phyloP scores from a whole-genome alignment of 2,113 vertebrate species.

The Potamarius usumacintae region DNA sequence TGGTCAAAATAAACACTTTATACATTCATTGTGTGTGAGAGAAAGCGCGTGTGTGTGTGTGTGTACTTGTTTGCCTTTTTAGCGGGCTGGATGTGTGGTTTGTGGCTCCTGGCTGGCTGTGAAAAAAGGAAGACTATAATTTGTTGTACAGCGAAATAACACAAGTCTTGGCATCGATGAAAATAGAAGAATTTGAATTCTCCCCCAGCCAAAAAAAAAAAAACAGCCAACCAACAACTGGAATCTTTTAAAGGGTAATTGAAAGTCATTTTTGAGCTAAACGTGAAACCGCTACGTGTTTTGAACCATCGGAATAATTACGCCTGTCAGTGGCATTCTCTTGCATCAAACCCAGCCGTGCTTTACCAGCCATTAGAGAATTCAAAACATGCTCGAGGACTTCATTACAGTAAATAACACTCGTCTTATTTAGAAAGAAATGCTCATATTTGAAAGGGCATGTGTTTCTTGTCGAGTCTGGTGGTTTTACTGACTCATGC shows the following conservation, averaged over 20 bases:
- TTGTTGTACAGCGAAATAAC: slow-evolving; percentile 54
- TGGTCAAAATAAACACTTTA: slow-evolving; percentile 43
- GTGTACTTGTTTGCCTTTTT: slow-evolving; percentile 37
- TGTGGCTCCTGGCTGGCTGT: slow-evolving; percentile 63
- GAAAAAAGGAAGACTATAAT: slow-evolving; percentile 52
- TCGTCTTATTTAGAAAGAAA: slow-evolving; percentile 26
- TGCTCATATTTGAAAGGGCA: slow-evolving; percentile 16
- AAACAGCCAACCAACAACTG: slow-evolving; percentile 4
- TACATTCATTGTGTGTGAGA: slow-evolving; percentile 1
- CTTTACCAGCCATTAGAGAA: neutral
- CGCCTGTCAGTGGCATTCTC: neutral
- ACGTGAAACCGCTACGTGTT: slow-evolving; percentile 20
- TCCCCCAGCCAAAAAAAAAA: neutral
- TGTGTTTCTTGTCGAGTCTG: slow-evolving; percentile 14
- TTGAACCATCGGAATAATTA: slow-evolving; percentile 1
- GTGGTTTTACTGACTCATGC: slow-evolving; percentile 36
- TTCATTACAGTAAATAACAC: slow-evolving; percentile 36
- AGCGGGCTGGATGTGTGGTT: slow-evolving; percentile 43
- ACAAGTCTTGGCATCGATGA: slow-evolving; percentile 18
- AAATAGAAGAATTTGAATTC: slow-evolving; percentile 27
- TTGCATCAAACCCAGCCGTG: neutral
- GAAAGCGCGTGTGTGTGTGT: slow-evolving; percentile 15
- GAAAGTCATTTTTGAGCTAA: neutral
- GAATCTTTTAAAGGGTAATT: neutral
- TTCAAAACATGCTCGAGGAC: slow-evolving; percentile 15